A percentile compares a stretch with the other conserved stretches of the same genome.
phyloP scores from a whole-genome alignment of 2,113 vertebrate genomes.

The Trichechus manatus region DNA sequence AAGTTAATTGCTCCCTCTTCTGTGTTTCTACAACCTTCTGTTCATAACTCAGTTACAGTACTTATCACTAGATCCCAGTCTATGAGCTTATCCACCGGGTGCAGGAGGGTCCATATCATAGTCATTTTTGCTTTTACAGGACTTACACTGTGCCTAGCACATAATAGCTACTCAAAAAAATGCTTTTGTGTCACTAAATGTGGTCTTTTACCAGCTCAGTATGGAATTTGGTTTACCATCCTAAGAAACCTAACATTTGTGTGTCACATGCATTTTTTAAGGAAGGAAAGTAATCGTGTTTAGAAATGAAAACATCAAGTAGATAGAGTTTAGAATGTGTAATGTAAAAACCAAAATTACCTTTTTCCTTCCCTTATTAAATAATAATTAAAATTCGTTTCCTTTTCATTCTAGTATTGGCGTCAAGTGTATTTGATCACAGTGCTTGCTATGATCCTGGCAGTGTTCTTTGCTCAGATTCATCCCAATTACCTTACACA shows the following conservation, averaged over 20 bases:
- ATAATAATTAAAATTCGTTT: neutral
- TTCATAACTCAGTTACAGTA: neutral
- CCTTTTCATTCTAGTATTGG: slow-evolving; percentile 92
- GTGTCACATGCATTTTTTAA: neutral
- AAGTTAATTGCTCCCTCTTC: neutral
- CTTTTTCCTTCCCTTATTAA: neutral
- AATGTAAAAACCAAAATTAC: neutral
- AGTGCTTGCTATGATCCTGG: slow-evolving; percentile 95
- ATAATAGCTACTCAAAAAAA: neutral
- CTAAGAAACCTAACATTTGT: neutral
- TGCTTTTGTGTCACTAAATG: neutral
- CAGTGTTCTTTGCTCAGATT: slow-evolving; percentile 97
- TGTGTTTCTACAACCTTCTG: neutral
- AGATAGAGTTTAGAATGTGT: neutral
- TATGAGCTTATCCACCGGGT: neutral
- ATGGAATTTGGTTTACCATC: neutral
- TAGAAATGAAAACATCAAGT: neutral
- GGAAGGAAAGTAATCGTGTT: neutral
- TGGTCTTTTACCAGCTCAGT: neutral
- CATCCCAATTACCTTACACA: slow-evolving; percentile 96
- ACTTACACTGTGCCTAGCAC: neutral
- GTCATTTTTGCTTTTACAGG: neutral
- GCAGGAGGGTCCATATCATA: neutral
- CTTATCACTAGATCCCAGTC: neutral
- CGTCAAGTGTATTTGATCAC: slow-evolving; percentile 96